Conservation (phyloP, 1,140 invertebrate species). For the Hyles euphorbiae region DNA sequence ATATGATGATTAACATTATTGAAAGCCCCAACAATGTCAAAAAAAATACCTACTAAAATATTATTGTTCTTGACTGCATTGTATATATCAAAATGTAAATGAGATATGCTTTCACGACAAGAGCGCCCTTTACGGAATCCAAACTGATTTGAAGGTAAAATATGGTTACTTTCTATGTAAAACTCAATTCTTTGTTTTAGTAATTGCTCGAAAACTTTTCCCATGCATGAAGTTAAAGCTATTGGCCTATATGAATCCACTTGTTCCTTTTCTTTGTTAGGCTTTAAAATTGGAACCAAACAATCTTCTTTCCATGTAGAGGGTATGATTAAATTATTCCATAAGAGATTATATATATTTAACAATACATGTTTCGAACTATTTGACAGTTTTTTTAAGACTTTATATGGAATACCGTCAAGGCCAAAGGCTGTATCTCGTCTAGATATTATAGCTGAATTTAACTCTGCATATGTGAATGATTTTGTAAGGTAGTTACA, state of each 20-base stretch:
- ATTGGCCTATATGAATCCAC: constrained; percentile 26
- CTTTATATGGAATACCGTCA: constrained; percentile 22
- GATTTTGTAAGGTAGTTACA: constrained; percentile 6
- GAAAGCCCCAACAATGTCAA: constrained; percentile 23
- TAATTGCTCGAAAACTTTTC: constrained; percentile 25
- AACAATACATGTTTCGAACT: constrained; percentile 7
- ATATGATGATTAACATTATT: constrained; percentile 22
- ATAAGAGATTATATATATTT: constrained; percentile 21
- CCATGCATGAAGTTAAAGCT: constrained; percentile 21
- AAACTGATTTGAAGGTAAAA: constrained; percentile 25
- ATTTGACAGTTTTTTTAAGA: constrained; percentile 17
- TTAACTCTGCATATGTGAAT: constrained; percentile 19
- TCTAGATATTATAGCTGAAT: constrained; percentile 15
- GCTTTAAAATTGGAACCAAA: constrained; percentile 23
- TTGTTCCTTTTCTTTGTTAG: constrained; percentile 11
- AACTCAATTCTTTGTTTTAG: constrained; percentile 25
- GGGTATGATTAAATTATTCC: constrained; percentile 19
- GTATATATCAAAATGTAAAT: constrained; percentile 19
- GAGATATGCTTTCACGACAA: constrained; percentile 12
- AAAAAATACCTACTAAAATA: constrained; percentile 12
- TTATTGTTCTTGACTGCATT: constrained; percentile 8
- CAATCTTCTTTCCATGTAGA: constrained; percentile 20
- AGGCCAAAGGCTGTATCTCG: constrained; percentile 25
- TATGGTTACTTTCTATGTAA: constrained; percentile 22
- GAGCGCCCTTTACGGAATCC: constrained; percentile 20